A percentile compares a stretch with the other conserved stretches of the same genome.
These are phyloP conservation scores for Meloidogyne floridensis DNA, from an alignment of 1,140 invertebrate genomes.

Conservation along the genomic window DNA sequence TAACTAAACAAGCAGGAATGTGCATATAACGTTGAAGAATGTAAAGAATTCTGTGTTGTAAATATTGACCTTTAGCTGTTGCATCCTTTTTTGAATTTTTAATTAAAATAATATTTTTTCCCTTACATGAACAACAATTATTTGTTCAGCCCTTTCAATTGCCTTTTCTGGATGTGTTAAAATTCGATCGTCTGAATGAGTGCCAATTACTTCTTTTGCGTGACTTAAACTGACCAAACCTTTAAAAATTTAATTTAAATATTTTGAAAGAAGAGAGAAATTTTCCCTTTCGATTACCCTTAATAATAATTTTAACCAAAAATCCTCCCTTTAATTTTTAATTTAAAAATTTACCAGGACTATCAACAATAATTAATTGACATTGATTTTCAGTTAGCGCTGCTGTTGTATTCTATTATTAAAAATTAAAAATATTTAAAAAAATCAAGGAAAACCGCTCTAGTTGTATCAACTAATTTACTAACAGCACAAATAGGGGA, in stretches of 20 bases:
- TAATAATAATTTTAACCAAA: too few relatives aligned
- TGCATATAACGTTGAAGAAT: conserved; percentile 60
- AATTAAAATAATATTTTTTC: conserved; percentile 9
- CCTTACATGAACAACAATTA: conserved; percentile 54
- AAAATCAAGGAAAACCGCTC: conserved; percentile 40
- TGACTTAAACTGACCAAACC: conserved; percentile 54
- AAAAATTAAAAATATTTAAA: neutral
- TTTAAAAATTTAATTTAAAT: neutral
- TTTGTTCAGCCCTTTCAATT: conserved; percentile 56
- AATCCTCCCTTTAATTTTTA: too few relatives aligned
- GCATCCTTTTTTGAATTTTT: conserved; percentile 30
- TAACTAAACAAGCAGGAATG: conserved; percentile 53
- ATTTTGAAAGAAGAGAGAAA: too few relatives aligned
- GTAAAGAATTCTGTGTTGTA: conserved; percentile 63
- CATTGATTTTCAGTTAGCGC: conserved; percentile 51
- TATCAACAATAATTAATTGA: conserved; percentile 62
- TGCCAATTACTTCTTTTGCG: conserved; percentile 52
- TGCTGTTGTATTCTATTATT: conserved; percentile 50
- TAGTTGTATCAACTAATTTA: conserved; percentile 61
- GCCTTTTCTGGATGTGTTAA: conserved; percentile 61
- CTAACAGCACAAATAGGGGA: conserved; percentile 63
- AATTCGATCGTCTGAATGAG: conserved; percentile 51
- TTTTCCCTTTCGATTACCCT: too few relatives aligned
- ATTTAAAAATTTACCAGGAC: conserved; percentile 42
- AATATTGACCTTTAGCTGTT: conserved; percentile 54